These are phyloP conservation scores for Dasyornis broadbenti DNA, from an alignment of 2,113 vertebrate genomes.

Conservation along the genomic window DNA sequence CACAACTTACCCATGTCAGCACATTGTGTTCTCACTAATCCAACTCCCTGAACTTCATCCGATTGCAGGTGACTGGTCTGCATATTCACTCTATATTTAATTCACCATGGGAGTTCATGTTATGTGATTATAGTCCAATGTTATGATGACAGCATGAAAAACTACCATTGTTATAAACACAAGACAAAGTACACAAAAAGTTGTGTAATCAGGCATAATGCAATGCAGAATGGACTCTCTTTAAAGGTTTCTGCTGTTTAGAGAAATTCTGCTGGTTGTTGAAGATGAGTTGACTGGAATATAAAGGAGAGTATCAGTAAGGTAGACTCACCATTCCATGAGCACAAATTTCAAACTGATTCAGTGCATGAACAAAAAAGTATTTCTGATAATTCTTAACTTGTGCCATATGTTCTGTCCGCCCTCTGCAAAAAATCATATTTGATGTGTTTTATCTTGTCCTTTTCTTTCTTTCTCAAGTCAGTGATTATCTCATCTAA, in stretches of 20 bases:
- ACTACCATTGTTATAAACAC: neutral
- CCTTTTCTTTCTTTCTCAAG: neutral
- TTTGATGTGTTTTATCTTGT: neutral
- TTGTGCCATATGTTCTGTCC: neutral
- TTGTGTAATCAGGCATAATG: neutral
- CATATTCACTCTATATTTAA: neutral
- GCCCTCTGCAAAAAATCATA: neutral
- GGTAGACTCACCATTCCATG: rapidly evolving
- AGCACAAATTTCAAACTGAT: neutral
- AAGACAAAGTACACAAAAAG: neutral
- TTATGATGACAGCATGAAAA: neutral
- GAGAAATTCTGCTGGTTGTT: neutral
- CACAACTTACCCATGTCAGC: neutral
- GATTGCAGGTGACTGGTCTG: neutral
- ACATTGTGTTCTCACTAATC: neutral
- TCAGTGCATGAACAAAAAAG: neutral
- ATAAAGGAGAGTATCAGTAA: neutral
- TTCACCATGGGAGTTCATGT: neutral
- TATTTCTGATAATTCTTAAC: neutral
- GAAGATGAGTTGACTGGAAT: neutral
- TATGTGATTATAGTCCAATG: neutral
- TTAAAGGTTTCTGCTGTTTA: neutral
- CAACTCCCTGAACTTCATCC: neutral
- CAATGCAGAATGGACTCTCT: neutral
- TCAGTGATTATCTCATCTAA: neutral